Conservation (phyloP, 2,888 invertebrate species). For the Scaptomyza flava region DNA sequence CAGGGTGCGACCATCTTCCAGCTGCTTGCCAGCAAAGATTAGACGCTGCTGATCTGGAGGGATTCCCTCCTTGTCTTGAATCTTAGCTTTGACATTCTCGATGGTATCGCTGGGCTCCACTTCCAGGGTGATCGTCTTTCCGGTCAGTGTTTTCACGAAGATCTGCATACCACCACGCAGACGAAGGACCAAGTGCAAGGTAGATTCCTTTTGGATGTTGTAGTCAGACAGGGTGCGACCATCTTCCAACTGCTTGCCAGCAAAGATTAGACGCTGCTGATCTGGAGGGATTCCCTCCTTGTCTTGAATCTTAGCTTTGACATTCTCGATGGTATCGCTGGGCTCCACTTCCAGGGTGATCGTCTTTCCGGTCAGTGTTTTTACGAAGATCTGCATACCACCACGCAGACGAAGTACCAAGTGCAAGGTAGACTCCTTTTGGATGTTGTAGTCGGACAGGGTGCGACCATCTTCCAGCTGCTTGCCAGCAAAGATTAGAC, state of each 20-base stretch:
- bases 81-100: slow-evolving; percentile 60
- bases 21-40: slow-evolving; percentile 58
- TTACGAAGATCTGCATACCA: slow-evolving; percentile 61
- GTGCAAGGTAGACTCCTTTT: slow-evolving; percentile 57
- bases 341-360: slow-evolving; percentile 54
- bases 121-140: slow-evolving; percentile 57
- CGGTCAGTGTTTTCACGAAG: slow-evolving; percentile 60
- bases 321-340: slow-evolving; percentile 53
- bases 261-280: slow-evolving; percentile 62
- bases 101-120: slow-evolving; percentile 53
- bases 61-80: slow-evolving; percentile 61
- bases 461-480: slow-evolving; percentile 65
- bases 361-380: slow-evolving; percentile 54
- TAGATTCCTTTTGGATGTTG: slow-evolving; percentile 60
- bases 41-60: slow-evolving; percentile 63
- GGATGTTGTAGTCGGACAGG: slow-evolving; percentile 56
- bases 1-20: slow-evolving; percentile 57
- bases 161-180: slow-evolving; percentile 63
- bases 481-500: slow-evolving; percentile 60
- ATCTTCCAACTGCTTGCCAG: slow-evolving; percentile 59
- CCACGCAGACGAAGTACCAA: slow-evolving; percentile 59
- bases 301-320: slow-evolving; percentile 60
- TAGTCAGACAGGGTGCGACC: slow-evolving; percentile 60
- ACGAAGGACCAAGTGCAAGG: slow-evolving; percentile 56
- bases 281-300: slow-evolving; percentile 65